Percentiles rank a stretch among this genome's conserved stretches.
Conservation (phyloP, 2,113 vertebrate species). For the Apodemus sylvaticus region DNA sequence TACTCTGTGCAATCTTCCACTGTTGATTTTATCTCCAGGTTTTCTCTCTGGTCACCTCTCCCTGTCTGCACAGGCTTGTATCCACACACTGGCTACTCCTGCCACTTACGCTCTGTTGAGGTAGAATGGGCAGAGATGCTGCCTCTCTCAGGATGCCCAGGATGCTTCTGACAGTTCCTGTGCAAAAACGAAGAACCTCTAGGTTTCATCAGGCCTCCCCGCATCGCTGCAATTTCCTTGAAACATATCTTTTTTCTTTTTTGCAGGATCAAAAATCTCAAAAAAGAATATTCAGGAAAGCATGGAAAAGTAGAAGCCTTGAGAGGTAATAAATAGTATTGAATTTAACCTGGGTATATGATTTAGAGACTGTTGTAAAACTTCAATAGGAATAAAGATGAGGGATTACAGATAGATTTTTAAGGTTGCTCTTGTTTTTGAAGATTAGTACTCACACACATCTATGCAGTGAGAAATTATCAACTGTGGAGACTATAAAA, state of each 20-base stretch:
- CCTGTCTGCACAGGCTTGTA: neutral
- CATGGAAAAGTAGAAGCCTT: constrained; percentile 89
- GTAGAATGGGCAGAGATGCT: neutral
- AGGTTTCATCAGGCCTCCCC: neutral
- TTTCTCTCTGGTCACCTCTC: neutral
- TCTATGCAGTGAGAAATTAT: neutral
- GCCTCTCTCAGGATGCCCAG: neutral
- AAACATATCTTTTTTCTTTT: neutral
- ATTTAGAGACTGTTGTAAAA: neutral
- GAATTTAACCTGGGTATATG: neutral
- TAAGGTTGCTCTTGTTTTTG: neutral
- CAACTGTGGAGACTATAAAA: neutral
- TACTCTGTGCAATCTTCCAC: neutral
- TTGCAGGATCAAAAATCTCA: constrained; percentile 90
- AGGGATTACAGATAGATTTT: neutral
- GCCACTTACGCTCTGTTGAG: accelerated
- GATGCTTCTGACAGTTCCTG: neutral
- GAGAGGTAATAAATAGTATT: constrained; percentile 84
- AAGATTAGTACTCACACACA: neutral
- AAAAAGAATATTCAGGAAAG: constrained; percentile 89
- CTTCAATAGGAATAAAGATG: neutral
- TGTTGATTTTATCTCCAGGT: neutral
- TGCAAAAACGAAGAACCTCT: neutral
- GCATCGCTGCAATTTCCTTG: neutral
- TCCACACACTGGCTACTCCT: neutral